phyloP scores from a whole-genome alignment of 37 sponge, comb jelly and placozoan genomes.

The Ephydatia muelleri region DNA sequence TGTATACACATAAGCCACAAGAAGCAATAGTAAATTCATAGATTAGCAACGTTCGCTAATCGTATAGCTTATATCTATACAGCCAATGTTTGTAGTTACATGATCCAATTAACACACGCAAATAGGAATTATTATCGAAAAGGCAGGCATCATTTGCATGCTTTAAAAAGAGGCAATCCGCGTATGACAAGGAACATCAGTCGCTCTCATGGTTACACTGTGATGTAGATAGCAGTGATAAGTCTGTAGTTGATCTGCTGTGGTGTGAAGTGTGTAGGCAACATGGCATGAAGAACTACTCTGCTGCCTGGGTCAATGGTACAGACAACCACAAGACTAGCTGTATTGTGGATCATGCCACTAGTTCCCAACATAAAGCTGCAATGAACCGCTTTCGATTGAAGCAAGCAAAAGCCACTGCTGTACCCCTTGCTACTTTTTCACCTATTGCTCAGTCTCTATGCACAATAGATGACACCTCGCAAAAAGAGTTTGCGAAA shows the following conservation, averaged over 20 bases:
- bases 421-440: slow-evolving; percentile 12
- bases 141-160: slow-evolving; percentile 29
- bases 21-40: too few species aligned
- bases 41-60: too few species aligned
- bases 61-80: too few species aligned
- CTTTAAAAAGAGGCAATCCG: slow-evolving; percentile 48
- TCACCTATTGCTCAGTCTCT: slow-evolving; percentile 45
- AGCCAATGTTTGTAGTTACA: too few species aligned
- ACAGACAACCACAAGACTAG: slow-evolving; percentile 64
- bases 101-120: too few species aligned
- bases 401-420: slow-evolving; percentile 44
- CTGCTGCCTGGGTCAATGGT: slow-evolving; percentile 48
- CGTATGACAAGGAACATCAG: slow-evolving; percentile 24
- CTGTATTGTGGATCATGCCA: slow-evolving; percentile 61
- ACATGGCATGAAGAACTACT: slow-evolving; percentile 47
- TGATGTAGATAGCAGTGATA: slow-evolving; percentile 26
- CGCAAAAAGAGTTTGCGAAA: slow-evolving; percentile 13
- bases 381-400: slow-evolving; percentile 17
- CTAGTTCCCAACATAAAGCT: slow-evolving; percentile 35
- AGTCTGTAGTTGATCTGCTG: slow-evolving; percentile 18
- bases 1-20: too few species aligned
- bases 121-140: background rate
- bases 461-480: slow-evolving; percentile 14
- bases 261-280: slow-evolving; percentile 51
- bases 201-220: slow-evolving; percentile 44